phyloP scores from a whole-genome alignment of 2,797 vertebrate genomes.

The Masticophis lateralis region DNA sequence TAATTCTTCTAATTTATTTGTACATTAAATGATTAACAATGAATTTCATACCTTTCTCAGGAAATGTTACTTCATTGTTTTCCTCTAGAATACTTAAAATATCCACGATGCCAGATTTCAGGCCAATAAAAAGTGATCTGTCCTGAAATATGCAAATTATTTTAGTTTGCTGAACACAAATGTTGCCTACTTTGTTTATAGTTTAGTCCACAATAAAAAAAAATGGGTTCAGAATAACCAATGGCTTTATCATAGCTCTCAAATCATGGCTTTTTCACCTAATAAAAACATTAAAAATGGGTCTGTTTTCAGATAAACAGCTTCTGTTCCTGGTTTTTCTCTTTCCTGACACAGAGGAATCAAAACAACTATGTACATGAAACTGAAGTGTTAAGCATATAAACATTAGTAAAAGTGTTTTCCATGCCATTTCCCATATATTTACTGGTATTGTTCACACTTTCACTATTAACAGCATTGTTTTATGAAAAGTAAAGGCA shows the following conservation, averaged over 20 bases:
- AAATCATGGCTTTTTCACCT: neutral
- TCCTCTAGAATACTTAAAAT: slow-evolving; percentile 27
- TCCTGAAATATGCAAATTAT: slow-evolving; percentile 30
- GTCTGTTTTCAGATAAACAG: neutral
- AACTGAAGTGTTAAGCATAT: neutral
- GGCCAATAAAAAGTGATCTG: slow-evolving; percentile 43
- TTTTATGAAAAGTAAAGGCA: neutral
- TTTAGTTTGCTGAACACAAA: slow-evolving; percentile 18
- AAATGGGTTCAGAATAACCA: neutral
- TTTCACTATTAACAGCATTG: neutral
- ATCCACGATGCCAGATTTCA: slow-evolving; percentile 23
- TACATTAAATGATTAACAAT: neutral
- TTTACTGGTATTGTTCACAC: neutral
- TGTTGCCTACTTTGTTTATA: slow-evolving; percentile 13
- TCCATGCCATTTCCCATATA: neutral
- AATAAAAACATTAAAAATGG: neutral
- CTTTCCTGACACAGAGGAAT: neutral
- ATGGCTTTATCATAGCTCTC: neutral
- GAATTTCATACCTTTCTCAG: neutral
- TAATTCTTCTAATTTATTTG: neutral
- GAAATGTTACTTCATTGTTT: neutral
- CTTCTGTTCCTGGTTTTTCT: neutral
- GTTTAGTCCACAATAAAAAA: slow-evolving; percentile 10
- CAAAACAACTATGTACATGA: neutral
- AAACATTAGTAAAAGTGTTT: neutral